Conservation (phyloP, 2,888 invertebrate genomes). For the Imbricaverruca yamaguchii region DNA sequence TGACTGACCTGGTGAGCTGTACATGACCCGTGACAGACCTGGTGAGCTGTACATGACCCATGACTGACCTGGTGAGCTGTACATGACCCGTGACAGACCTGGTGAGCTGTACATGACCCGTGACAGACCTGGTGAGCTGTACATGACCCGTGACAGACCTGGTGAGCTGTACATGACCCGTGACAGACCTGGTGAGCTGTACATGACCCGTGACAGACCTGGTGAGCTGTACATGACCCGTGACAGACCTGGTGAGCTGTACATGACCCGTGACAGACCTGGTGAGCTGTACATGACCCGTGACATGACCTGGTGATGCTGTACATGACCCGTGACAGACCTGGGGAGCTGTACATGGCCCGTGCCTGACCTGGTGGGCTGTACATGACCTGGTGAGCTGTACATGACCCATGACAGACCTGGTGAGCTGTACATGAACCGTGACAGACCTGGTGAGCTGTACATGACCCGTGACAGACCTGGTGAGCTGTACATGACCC, state of each 20-base stretch:
- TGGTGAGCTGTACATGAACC: neutral
- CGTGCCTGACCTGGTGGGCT: neutral
- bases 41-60: neutral
- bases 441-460: neutral
- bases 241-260: too few species aligned
- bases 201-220: too few species aligned
- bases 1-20: too few species aligned
- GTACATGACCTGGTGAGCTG: neutral
- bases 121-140: too few species aligned
- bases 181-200: neutral
- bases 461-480: neutral
- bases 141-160: neutral
- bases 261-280: neutral
- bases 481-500: neutral
- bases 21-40: neutral
- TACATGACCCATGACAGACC: too few species aligned
- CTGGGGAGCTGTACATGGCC: neutral
- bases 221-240: too few species aligned
- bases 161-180: neutral
- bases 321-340: too few species aligned
- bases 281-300: neutral
- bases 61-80: neutral
- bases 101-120: too few species aligned
- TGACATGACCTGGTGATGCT: neutral
- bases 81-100: too few species aligned